Evolutionary conservation across 2,113 vertebrate species (phyloP).

Genomic region (Sarotherodon lohbergeri): DNA sequence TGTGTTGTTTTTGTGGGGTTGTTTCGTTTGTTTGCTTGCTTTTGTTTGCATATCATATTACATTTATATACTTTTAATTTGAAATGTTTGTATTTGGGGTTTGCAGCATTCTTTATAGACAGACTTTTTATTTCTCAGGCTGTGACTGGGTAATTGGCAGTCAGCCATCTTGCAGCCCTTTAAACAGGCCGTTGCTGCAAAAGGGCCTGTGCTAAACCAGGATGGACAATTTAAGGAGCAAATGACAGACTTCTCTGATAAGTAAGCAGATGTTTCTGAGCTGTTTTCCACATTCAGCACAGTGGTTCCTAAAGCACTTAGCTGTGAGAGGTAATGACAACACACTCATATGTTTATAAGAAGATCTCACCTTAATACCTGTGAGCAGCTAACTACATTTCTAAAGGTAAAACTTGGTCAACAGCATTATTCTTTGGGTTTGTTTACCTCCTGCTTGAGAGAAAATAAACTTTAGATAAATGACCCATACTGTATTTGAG

Average conservation of each 20-base stretch:
- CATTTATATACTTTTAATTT: background rate
- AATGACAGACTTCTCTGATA: background rate
- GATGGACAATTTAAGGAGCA: background rate
- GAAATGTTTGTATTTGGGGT: background rate
- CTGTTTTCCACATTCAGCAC: background rate
- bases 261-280: background rate
- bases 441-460: background rate
- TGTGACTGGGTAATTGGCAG: background rate
- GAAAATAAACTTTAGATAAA: background rate
- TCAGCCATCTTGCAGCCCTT: background rate
- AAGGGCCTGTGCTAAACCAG: accelerated
- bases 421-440: background rate
- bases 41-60: accelerated
- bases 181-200: background rate
- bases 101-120: background rate
- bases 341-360: background rate
- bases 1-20: background rate
- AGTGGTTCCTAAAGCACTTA: background rate
- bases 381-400: background rate
- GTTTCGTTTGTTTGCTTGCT: background rate
- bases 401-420: background rate
- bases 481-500: accelerated
- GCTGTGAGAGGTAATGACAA: background rate
- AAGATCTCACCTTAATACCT: background rate
- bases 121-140: background rate